Percentiles rank a stretch among this genome's conserved stretches.
Conservation (phyloP, 2,797 vertebrate genomes). For the Danio albolineatus region DNA sequence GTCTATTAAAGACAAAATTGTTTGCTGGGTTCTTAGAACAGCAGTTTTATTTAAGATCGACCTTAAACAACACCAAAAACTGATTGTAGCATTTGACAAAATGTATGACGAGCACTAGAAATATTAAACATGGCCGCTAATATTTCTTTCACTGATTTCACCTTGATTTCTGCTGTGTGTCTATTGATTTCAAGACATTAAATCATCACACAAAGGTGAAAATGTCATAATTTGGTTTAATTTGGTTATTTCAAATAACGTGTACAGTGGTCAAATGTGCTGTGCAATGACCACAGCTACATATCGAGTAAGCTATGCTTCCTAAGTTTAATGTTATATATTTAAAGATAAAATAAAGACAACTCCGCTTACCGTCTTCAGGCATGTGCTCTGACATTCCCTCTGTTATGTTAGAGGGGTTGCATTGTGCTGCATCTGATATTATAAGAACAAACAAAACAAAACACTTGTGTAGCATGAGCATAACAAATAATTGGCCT, state of each 20-base stretch:
- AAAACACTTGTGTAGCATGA: neutral
- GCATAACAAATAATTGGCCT: neutral
- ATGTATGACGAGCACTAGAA: neutral
- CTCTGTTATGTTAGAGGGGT: neutral
- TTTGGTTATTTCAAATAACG: neutral
- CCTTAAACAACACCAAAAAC: slow-evolving; percentile 17
- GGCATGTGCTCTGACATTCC: neutral
- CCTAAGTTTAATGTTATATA: neutral
- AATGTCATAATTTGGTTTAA: neutral
- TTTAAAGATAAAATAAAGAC: neutral
- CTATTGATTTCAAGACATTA: neutral
- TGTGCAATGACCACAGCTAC: neutral
- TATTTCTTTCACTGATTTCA: neutral
- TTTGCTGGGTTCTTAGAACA: too few relatives aligned
- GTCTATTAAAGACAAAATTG: too few relatives aligned
- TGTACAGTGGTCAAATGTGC: slow-evolving; percentile 1
- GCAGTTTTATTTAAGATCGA: neutral
- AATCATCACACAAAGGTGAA: neutral
- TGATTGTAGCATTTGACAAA: neutral
- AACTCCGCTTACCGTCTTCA: neutral
- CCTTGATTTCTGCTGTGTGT: neutral
- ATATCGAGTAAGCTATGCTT: neutral
- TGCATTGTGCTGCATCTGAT: neutral
- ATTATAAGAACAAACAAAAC: neutral
- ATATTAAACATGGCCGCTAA: slow-evolving; percentile 26